phyloP scores from a whole-genome alignment of 1,140 invertebrate species.

The Lasaia peninsularis region DNA sequence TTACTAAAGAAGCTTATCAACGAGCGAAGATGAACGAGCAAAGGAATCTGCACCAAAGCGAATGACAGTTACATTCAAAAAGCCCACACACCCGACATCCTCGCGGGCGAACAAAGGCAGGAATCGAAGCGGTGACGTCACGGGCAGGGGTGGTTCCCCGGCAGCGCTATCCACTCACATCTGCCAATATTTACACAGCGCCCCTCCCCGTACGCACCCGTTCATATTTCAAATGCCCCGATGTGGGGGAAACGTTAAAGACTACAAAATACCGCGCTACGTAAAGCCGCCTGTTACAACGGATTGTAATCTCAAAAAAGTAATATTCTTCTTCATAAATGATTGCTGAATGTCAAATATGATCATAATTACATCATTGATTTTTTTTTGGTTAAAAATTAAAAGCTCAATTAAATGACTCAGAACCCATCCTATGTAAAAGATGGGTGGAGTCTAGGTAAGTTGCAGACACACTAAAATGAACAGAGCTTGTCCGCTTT shows the following conservation, averaged over 20 bases:
- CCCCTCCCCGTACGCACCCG: conserved; percentile 57
- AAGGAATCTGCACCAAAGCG: background rate
- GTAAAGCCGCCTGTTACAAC: conserved; percentile 31
- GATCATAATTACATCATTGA: too few species aligned
- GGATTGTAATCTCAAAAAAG: conserved; percentile 30
- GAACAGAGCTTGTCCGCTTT: too few species aligned
- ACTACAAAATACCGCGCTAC: conserved; percentile 64
- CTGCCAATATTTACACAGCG: conserved; percentile 69
- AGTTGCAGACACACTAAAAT: too few species aligned
- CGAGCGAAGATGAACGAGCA: background rate
- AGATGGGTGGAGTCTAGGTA: too few species aligned
- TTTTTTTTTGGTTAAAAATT: too few species aligned
- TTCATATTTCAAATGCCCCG: conserved; percentile 65
- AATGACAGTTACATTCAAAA: conserved; percentile 21
- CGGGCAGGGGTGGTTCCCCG: conserved; percentile 52
- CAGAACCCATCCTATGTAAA: too few species aligned
- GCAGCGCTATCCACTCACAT: conserved; percentile 69
- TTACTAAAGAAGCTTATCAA: too few species aligned
- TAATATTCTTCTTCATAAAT: too few species aligned
- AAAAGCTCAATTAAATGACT: too few species aligned
- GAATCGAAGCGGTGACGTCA: conserved; percentile 42
- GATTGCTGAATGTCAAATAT: too few species aligned
- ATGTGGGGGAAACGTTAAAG: conserved; percentile 54
- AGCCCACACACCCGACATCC: background rate
- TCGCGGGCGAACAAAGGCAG: conserved; percentile 13